Evolutionary conservation across 2,888 invertebrate species (phyloP), one percentile per base, ranked within the genome.

Genomic region (Drosophila macrospina): DNA sequence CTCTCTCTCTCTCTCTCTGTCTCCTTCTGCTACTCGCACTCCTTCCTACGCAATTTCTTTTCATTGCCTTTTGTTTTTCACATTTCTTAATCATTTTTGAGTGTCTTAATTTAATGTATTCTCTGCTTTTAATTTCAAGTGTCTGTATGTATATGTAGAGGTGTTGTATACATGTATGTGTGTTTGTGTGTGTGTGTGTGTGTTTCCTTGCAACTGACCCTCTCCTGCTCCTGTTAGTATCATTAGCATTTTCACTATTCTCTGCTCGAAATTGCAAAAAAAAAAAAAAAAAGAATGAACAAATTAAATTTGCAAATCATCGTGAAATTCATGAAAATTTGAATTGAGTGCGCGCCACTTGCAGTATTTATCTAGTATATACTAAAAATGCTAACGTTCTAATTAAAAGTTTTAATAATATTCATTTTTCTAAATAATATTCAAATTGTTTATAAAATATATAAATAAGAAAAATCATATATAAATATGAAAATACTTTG

Each of bases 31-130:
- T 15, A 24, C 26, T 15, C 11, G 37, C 50, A n/a, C 47, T 48
- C 39, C 47, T 41, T 10, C 15, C 36, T 8, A 37, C 13, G 34
- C 51, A 52, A 41, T 74, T 65, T 73, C 62, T 62, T 68, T 70
- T 65, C 63, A 51, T 69, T 59, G 76, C 30, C 54, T 63, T 57
- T 72, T 63, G 60, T 69, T 72, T 76, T 62, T 76, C 42, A 48
- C 78, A 72, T 87, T 80, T 77, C 79, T 77, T 86, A 88, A 83
- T 88, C 78, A 88, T 88, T 88, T 88, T 83, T 72, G 86, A 88
- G 76, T 75, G 74, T 79, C 79, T 88, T 88, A 83, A 88, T 88
- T 88, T 83, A 74, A 69, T 78, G 85, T 69, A 71, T 72, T 63
- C 64, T 75, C 56, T 69, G 75, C 72, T 74, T 84, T 81, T 84